These are phyloP conservation scores for Zosterops lateralis DNA, from an alignment of 2,113 vertebrate genomes.

Conservation along the genomic window DNA sequence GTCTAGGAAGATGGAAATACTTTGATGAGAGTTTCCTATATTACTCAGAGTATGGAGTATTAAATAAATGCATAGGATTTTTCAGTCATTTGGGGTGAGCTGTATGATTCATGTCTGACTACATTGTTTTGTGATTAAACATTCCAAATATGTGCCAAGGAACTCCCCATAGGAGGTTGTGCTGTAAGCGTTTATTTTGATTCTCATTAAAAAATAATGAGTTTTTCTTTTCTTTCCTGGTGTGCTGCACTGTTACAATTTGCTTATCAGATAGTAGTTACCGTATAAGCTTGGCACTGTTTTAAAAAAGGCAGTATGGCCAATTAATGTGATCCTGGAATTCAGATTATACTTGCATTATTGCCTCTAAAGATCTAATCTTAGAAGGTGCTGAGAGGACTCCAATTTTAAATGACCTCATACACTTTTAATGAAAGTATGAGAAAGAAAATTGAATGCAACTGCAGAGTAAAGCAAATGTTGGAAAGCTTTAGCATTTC, in stretches of 20 bases:
- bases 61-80: not conserved
- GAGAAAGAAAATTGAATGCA: not conserved
- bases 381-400: not conserved
- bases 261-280: not conserved
- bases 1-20: not conserved
- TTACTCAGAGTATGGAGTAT: conserved; percentile 6
- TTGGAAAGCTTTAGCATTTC: not conserved
- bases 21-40: not conserved
- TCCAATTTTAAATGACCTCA: conserved; percentile 21
- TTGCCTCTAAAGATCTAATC: conserved; percentile 32
- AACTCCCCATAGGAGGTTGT: not conserved
- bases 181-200: not conserved
- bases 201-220: conserved; percentile 27
- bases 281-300: not conserved
- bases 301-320: not conserved
- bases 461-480: not conserved
- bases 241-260: not conserved
- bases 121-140: not conserved
- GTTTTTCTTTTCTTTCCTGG: not conserved
- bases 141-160: not conserved
- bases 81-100: not conserved
- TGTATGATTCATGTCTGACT: not conserved
- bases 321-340: conserved; percentile 3
- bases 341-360: conserved; percentile 16
- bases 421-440: not conserved